Percentiles rank a stretch among this genome's conserved stretches.
These are phyloP conservation scores for Ceyx erithaca DNA, from an alignment of 2,797 vertebrate genomes.

Conservation along the genomic window DNA sequence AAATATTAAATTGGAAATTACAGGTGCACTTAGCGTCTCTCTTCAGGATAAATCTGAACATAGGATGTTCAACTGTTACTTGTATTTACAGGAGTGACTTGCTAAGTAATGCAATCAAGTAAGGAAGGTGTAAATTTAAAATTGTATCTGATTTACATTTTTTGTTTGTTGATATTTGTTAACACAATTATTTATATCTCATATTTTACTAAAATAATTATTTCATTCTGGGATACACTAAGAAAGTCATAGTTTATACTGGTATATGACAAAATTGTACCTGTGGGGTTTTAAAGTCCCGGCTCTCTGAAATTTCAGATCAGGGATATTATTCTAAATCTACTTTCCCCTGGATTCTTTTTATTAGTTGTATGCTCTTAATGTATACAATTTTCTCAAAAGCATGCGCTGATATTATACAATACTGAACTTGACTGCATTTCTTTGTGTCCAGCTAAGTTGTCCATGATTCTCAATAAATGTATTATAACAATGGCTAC, in stretches of 20 bases:
- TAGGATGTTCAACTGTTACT: background rate
- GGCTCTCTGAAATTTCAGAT: background rate
- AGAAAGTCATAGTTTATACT: background rate
- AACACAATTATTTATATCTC: background rate
- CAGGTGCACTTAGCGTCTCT: background rate
- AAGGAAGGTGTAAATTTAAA: background rate
- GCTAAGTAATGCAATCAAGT: background rate
- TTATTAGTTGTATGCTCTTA: background rate
- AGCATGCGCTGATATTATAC: rapidly evolving
- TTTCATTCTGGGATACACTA: background rate
- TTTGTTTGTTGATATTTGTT: background rate
- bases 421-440: background rate
- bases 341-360: background rate
- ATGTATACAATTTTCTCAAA: background rate
- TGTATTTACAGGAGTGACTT: background rate
- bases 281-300: background rate
- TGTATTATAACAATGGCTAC: background rate
- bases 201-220: background rate
- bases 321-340: background rate
- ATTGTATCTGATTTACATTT: background rate
- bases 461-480: background rate
- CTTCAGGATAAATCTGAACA: background rate
- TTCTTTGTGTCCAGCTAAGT: background rate
- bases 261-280: background rate
- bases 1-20: background rate